Evolutionary conservation across 92 coral and sea anemone species (phyloP).

Genomic region (Meandrina meandrites): DNA sequence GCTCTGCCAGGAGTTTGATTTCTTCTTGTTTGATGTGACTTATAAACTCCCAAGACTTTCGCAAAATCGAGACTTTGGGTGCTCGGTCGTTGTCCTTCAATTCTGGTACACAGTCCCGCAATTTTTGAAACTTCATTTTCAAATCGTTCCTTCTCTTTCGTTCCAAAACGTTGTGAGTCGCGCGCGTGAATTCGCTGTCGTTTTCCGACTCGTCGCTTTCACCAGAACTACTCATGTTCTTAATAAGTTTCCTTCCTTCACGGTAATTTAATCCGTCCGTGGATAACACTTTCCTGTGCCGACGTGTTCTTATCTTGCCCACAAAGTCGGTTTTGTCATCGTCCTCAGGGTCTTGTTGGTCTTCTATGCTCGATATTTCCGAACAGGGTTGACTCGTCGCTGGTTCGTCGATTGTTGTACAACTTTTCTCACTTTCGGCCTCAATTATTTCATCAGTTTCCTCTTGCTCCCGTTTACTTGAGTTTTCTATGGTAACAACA

Average conservation of each 20-base stretch:
- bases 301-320: constrained; percentile 81
- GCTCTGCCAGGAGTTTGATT: constrained; percentile 63
- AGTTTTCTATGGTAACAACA: constrained; percentile 93
- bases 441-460: constrained; percentile 31
- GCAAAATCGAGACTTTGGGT: constrained; percentile 91
- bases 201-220: constrained; percentile 96
- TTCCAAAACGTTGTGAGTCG: constrained; percentile 96
- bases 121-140: constrained; percentile 91
- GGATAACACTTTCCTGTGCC: constrained; percentile 63
- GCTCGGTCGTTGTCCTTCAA: constrained; percentile 94
- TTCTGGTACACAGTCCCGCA: constrained; percentile 96
- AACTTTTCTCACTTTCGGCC: constrained; percentile 35
- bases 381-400: constrained; percentile 49
- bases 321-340: constrained; percentile 79
- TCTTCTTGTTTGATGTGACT: constrained; percentile 82
- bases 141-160: constrained; percentile 96
- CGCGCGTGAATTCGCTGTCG: constrained; percentile 94
- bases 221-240: constrained; percentile 66
- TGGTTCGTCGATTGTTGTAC: constrained; percentile 31
- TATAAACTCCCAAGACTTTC: constrained; percentile 90
- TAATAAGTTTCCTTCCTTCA: constrained; percentile 64
- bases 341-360: constrained; percentile 35
- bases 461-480: constrained; percentile 70
- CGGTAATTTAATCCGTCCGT: constrained; percentile 61
- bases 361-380: constrained; percentile 56